Conservation (phyloP, 2,113 vertebrate species). For the Neodon shergylaensis region DNA sequence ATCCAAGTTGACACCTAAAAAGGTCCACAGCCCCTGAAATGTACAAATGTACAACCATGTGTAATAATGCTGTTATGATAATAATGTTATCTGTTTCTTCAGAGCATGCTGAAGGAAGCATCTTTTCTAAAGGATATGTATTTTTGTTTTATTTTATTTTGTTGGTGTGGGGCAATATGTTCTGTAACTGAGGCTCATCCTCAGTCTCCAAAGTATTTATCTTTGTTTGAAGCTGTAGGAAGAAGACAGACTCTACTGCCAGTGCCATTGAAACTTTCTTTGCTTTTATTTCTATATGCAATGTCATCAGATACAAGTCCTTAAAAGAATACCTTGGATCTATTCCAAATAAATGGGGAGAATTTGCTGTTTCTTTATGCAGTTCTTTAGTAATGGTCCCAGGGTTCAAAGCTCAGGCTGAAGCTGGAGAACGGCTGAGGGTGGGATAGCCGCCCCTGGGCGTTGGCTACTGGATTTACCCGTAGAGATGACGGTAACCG, state of each 20-base stretch:
- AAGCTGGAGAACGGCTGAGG: not conserved
- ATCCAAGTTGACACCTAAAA: not conserved
- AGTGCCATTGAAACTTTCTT: not conserved
- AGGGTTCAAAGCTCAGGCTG: not conserved
- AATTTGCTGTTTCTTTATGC: too few species aligned
- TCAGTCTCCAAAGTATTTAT: not conserved
- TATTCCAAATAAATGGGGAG: not conserved
- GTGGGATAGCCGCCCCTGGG: rapidly evolving
- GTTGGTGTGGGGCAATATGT: not conserved
- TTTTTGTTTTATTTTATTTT: not conserved
- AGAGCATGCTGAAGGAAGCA: not conserved
- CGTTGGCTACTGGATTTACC: not conserved
- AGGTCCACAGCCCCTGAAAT: not conserved
- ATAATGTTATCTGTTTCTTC: not conserved
- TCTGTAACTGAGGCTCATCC: not conserved
- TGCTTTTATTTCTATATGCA: not conserved
- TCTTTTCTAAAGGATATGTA: not conserved
- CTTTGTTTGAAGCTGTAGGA: not conserved
- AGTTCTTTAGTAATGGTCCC: rapidly evolving
- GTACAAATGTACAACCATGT: too few species aligned
- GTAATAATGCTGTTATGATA: not conserved
- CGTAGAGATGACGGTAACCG: not conserved
- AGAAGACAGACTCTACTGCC: not conserved
- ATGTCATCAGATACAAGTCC: not conserved
- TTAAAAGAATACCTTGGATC: not conserved